Evolutionary conservation across 2,113 vertebrate genomes (phyloP).

Genomic region (Cyphomyrus plagiostoma): DNA sequence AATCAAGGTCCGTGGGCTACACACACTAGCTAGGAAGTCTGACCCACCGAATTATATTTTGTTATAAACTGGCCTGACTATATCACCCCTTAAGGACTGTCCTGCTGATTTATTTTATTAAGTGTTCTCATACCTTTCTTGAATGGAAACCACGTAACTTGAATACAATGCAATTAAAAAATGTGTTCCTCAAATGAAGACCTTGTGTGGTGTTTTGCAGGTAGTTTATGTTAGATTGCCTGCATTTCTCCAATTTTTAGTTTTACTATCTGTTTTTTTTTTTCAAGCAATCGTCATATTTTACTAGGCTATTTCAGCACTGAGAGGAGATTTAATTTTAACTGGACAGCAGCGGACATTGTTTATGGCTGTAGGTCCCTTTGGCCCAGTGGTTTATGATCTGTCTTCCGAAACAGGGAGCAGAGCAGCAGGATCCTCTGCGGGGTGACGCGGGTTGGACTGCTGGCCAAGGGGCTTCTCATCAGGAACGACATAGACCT

Average conservation of each 20-base stretch:
- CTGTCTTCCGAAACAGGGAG: conserved; percentile 61
- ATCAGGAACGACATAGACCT: conserved; percentile 98
- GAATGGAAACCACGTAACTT: not conserved
- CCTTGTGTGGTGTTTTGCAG: not conserved
- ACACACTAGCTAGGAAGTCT: not conserved
- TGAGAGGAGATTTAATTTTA: not conserved
- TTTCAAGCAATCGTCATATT: not conserved
- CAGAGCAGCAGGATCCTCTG: conserved; percentile 80
- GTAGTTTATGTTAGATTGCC: not conserved
- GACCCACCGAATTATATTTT: not conserved
- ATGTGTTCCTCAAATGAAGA: not conserved
- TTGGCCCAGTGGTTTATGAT: not conserved
- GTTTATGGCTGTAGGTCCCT: not conserved
- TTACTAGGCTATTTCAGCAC: conserved; percentile 1
- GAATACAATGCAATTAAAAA: not conserved
- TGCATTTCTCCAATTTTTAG: not conserved
- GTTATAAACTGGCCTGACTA: not conserved
- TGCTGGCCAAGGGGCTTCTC: conserved; percentile 95
- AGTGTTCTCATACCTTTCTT: not conserved
- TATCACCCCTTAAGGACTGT: not conserved
- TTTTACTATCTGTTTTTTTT: not conserved
- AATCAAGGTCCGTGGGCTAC: not conserved
- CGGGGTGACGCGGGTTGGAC: conserved; percentile 93
- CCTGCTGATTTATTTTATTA: not conserved
- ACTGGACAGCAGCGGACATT: not conserved